Evolutionary conservation across 1,140 invertebrate genomes (phyloP), one percentile per base, ranked within the genome.

Genomic region (Fopius arisanus): DNA sequence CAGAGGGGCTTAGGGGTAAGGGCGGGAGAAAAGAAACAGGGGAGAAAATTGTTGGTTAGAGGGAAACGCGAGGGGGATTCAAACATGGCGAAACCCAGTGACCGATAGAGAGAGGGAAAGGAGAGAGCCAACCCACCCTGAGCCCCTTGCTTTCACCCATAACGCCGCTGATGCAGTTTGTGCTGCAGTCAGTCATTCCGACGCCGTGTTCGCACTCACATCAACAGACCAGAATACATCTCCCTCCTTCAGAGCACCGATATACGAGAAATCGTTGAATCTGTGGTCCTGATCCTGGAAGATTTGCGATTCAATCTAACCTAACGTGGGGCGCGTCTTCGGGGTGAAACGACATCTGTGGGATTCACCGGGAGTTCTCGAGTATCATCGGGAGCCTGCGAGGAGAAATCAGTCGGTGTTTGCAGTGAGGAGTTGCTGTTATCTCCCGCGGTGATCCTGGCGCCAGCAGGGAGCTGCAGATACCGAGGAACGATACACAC

Each of bases 181-280:
- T 72, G 31, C 63, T 67, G 70, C 67, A 84, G 79, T 85, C 84
- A 85, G 84, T 85, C 79, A 84, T 85, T 83, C 78, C 80, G 76
- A 81, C 80, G 81, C 83, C 82, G 82, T 79, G 82, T 79, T 81
- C 76, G 81, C 73, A 84, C 78, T 84, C 81, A 80, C 82, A 78
- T 84, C 82, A 82, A 31, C 29, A 12, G 5, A 70, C 28, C 1
- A 26, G 63, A 51, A 63, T 16, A 48, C 33, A 71, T 54, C 29
- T 21, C 3, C 16, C n/a, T 33, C 59, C 23, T 48, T 51, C 31
- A 48, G 33, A 41, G n/a, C 43, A 48, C 16, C 43, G 43, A 48
- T 48, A 37, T n/a, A 3, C 3, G 9, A 7, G 33, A 37, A 12
- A 37, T 48, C 5, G 14, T 3, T 48, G 43, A 48, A 48, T 48